A percentile compares a stretch with the other conserved stretches of the same genome.
Evolutionary conservation across 1,140 invertebrate species (phyloP).

Genomic region (Penaeus japonicus): DNA sequence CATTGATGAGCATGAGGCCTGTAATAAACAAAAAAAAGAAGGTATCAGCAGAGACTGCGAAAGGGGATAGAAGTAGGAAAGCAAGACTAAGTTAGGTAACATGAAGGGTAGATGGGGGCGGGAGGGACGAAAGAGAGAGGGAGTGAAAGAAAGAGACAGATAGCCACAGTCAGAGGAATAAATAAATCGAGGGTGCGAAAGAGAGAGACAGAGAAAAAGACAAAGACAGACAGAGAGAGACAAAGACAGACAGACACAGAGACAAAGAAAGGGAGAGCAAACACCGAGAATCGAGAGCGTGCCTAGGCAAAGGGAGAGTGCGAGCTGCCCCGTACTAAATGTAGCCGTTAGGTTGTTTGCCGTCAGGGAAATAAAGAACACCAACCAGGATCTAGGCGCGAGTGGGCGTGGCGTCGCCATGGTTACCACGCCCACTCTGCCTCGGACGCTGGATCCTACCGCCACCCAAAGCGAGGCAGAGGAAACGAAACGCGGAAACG

Average conservation of each 20-base stretch:
- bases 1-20: no score
- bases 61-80: neutral
- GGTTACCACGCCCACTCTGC: no score
- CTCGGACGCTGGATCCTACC: no score
- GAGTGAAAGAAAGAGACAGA: neutral
- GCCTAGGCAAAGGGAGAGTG: neutral
- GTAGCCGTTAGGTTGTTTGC: no score
- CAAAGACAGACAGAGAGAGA: neutral
- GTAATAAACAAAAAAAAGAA: neutral
- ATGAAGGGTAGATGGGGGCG: neutral
- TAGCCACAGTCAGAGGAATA: neutral
- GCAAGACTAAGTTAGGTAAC: neutral
- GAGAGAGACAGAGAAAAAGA: conserved; percentile 15
- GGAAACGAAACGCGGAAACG: no score
- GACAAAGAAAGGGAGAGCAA: neutral
- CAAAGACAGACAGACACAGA: neutral
- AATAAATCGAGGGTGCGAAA: neutral
- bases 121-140: neutral
- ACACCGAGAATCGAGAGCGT: neutral
- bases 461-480: no score
- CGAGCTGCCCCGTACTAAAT: no score
- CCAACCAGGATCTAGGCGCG: no score
- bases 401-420: no score
- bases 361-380: no score
- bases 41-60: neutral